Conservation (phyloP, 1,140 invertebrate genomes). For the Epicauta chinensis region DNA sequence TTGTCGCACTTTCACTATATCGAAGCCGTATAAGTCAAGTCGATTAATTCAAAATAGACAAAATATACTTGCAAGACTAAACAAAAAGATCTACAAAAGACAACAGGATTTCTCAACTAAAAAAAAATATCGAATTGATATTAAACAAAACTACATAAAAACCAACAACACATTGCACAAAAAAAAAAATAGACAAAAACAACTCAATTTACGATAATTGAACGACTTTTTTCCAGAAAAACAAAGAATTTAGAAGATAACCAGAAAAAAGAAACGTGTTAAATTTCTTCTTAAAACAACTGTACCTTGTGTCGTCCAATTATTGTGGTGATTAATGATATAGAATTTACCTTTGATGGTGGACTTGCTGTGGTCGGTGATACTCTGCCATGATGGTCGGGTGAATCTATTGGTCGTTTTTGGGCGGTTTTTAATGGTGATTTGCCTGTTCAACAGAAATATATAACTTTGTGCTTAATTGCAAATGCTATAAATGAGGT, state of each 20-base stretch:
- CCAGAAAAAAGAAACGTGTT: no score
- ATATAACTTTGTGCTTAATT: no score
- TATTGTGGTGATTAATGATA: background rate
- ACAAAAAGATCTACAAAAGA: no score
- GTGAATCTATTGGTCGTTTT: constrained; percentile 47
- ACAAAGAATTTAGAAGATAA: background rate
- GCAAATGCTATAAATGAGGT: no score
- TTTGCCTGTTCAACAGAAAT: constrained; percentile 49
- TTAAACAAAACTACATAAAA: constrained; percentile 12
- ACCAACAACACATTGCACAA: constrained; percentile 33
- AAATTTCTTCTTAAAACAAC: no score
- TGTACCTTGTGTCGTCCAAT: background rate
- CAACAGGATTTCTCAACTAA: no score
- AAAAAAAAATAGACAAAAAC: constrained; percentile 32
- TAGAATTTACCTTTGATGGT: constrained; percentile 48
- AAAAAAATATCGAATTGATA: no score
- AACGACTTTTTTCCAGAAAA: background rate
- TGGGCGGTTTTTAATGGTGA: constrained; percentile 46
- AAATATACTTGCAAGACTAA: no score
- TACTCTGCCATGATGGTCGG: constrained; percentile 46
- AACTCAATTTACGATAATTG: background rate
- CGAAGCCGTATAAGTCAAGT: no score
- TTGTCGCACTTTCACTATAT: no score
- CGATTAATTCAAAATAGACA: no score
- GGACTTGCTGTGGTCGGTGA: constrained; percentile 47